Evolutionary conservation across 2,113 vertebrate species (phyloP), one percentile per base, ranked within the genome.

Genomic region (Phocoena phocoena): DNA sequence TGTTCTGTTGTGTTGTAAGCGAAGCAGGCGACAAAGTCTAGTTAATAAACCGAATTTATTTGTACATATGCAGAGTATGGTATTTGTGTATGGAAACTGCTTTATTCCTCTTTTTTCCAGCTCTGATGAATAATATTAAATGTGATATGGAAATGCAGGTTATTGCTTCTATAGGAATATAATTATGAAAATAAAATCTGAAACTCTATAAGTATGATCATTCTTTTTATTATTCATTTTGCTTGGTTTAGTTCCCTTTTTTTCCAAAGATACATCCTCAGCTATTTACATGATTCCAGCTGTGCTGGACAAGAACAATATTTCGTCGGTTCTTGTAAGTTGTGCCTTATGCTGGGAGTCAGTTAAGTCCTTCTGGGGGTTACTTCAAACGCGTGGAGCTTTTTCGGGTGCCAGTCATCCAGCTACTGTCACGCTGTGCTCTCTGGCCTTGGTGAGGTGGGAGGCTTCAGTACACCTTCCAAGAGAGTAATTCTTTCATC

Each of bases 131-230:
- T 98, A 98, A 44, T 97, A 97, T 89, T 95, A 98, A 97, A 97
- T 86, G 76, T 98, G 68, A 97, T 95, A 98, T n/a, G 82, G 90
- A 95, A 98, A 94, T 98, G 28, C 83, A 94, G 76, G 97, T 98
- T 93, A 77, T 94, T 97, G 90, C 88, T 93, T 97, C 96, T 97
- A 6, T 95, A 90, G 92, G 63, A 98, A 97, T 88, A 95, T 92
- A 94, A 97, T 89, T 60, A 97, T 92, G 93, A 98, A 98, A 99
- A 99, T 98, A 98, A 99, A 99, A 97, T 68, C 80, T 96, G 89
- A 97, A 98, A 93, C 53, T 0, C 12, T 65, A 9, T 31, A 80
- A 53, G 68, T 79, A 31, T 53, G 44, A 53, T 67, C 15, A 38
- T 68, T 55, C 4, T 70, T 94, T 60, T 23, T 65, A 9, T 97